These are phyloP conservation scores for Psittacula cyanocephala DNA, from an alignment of 2,113 vertebrate genomes.

Conservation along the genomic window DNA sequence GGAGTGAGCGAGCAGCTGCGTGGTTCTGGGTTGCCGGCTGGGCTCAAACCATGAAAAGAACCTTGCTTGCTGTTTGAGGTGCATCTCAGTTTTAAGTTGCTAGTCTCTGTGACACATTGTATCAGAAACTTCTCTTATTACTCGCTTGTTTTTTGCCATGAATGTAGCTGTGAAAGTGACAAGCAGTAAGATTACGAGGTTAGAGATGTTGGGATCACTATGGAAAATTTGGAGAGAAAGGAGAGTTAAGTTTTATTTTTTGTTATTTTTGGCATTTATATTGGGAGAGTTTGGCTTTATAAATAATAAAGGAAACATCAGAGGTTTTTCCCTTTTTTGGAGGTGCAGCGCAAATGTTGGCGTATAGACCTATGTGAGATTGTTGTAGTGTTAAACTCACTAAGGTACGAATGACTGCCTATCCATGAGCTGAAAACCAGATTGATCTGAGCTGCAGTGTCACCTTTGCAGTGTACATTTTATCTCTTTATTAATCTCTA, in stretches of 20 bases:
- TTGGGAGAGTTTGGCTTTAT: background rate
- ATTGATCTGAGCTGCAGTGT: slow-evolving; percentile 45
- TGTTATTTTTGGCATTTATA: background rate
- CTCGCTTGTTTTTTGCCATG: background rate
- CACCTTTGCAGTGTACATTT: slow-evolving; percentile 29
- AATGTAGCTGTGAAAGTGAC: background rate
- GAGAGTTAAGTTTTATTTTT: background rate
- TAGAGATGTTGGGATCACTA: background rate
- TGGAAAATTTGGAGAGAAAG: background rate
- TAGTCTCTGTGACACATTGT: background rate
- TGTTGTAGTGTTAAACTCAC: background rate
- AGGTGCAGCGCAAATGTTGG: background rate
- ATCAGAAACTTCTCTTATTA: background rate
- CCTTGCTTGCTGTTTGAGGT: background rate
- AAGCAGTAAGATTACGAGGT: background rate
- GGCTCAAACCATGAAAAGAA: no score
- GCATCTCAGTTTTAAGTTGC: background rate
- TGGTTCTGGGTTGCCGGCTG: no score
- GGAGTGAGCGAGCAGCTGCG: no score
- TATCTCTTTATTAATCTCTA: slow-evolving; percentile 64
- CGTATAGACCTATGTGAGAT: background rate
- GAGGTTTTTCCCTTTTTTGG: background rate
- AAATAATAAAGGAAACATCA: background rate
- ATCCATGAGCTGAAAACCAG: slow-evolving; percentile 23
- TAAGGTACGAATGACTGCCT: slow-evolving; percentile 4